These are phyloP conservation scores for Sphaerodactylus townsendi DNA, from an alignment of 2,113 vertebrate species.

Conservation along the genomic window DNA sequence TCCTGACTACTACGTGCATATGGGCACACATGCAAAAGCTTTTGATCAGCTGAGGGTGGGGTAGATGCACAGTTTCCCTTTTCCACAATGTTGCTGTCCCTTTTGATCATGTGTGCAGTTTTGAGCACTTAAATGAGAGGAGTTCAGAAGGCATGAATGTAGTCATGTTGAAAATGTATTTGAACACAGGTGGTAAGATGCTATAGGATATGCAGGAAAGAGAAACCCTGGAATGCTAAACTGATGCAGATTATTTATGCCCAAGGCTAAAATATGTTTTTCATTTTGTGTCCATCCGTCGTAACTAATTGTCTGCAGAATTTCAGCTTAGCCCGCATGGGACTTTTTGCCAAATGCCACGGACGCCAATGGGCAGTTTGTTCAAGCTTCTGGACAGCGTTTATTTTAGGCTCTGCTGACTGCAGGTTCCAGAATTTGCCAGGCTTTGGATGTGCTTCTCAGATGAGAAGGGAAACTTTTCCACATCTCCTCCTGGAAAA, in stretches of 20 bases:
- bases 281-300: slow-evolving; percentile 68
- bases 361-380: slow-evolving; percentile 59
- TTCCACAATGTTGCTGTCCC: neutral
- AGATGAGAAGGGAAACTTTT: slow-evolving; percentile 44
- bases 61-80: neutral
- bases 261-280: slow-evolving; percentile 59
- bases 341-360: slow-evolving; percentile 62
- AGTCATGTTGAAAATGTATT: neutral
- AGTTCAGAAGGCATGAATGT: neutral
- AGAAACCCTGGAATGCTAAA: slow-evolving; percentile 32
- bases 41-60: neutral
- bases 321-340: slow-evolving; percentile 61
- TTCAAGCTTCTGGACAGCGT: slow-evolving; percentile 63
- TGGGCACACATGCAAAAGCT: neutral
- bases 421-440: slow-evolving; percentile 64
- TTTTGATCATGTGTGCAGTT: neutral
- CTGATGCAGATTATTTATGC: slow-evolving; percentile 57
- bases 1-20: neutral
- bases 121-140: neutral
- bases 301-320: slow-evolving; percentile 68
- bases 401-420: slow-evolving; percentile 57
- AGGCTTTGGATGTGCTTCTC: slow-evolving; percentile 57
- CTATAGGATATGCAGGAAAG: neutral
- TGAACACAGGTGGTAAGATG: neutral
- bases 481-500: slow-evolving; percentile 33